Conservation (phyloP, 2,888 invertebrate genomes). For the Imbricaverruca yamaguchii region DNA sequence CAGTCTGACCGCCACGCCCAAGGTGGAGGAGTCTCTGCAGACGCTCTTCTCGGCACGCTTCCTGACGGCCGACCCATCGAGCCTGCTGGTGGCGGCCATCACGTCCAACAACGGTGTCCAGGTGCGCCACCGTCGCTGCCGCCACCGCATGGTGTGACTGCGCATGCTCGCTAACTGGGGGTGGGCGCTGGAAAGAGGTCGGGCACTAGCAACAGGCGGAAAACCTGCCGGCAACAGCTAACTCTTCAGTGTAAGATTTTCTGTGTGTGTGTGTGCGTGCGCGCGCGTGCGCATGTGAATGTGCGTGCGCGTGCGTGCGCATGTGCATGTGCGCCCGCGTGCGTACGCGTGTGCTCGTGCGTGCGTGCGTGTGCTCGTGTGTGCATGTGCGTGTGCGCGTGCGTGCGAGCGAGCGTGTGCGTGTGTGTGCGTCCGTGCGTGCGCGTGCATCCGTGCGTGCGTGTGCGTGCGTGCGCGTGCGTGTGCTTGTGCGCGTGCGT, state of each 20-base stretch:
- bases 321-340: background rate
- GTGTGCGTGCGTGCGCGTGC: too few relatives aligned
- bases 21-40: constrained; percentile 11
- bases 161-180: background rate
- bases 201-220: background rate
- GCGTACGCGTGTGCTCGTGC: too few relatives aligned
- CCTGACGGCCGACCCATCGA: background rate
- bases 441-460: too few relatives aligned
- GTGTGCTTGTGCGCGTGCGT: too few relatives aligned
- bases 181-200: background rate
- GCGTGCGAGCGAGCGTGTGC: too few relatives aligned
- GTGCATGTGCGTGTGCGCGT: background rate
- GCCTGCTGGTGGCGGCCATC: constrained; percentile 18
- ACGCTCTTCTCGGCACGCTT: constrained; percentile 13
- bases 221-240: too few relatives aligned
- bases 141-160: background rate
- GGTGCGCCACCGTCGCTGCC: background rate
- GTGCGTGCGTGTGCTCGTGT: too few relatives aligned
- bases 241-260: too few relatives aligned
- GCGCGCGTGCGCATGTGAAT: too few relatives aligned
- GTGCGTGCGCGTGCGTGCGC: background rate
- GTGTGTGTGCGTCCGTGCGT: too few relatives aligned
- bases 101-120: constrained; percentile 20
- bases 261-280: background rate
- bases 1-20: constrained; percentile 1